Evolutionary conservation across 1,140 invertebrate species (phyloP), one percentile per base, ranked within the genome.

Genomic region (Drosophila obscura): DNA sequence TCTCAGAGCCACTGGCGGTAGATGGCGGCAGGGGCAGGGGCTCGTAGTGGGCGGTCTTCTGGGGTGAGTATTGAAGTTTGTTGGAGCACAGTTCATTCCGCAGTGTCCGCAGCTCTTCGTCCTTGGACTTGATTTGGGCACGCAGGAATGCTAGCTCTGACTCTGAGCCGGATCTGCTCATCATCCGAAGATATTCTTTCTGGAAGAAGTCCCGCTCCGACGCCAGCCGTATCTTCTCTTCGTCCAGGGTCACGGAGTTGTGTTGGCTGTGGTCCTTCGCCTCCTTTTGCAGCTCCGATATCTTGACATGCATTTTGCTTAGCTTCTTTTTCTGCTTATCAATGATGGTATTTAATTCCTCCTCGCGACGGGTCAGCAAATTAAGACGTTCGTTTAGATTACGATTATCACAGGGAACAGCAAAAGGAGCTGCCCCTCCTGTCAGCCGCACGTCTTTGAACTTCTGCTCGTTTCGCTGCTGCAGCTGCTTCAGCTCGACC

Each of bases 181-280:
- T 66, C 1, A 90, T 57, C 0, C 88, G 76, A 7, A 92, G 53
- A n/a, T 91, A 92, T 61, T 92, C 91, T 50, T 88, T 92, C 31
- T 92, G 90, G 24, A 90, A 92, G 56, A 92, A 92, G 26, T 92
- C 91, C 0, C 91, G 60, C 52, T 92, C 91, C 0, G 87, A 89
- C 9, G 77, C 68, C 0, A 91, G 45, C 22, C 84, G 72, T 5
- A 88, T 84, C 61, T 85, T 84, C 62, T 92, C 88, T 43, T 91
- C 90, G 19, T 91, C 85, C n/a, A 84, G 48, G 0, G 43, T 77
- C 13, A 51, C 57, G 1, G 45, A 43, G 61, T 7, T 24, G 0
- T 65, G 46, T 22, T 65, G 46, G n/a, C 57, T 45, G 2, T 73
- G 61, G 16, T 88, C 84, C 0, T 60, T 61, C 13, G 83, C 43